A percentile compares a stretch with the other conserved stretches of the same genome.
These are phyloP conservation scores for Brachionichthys hirsutus DNA, from an alignment of 2,113 vertebrate species.

Conservation along the genomic window DNA sequence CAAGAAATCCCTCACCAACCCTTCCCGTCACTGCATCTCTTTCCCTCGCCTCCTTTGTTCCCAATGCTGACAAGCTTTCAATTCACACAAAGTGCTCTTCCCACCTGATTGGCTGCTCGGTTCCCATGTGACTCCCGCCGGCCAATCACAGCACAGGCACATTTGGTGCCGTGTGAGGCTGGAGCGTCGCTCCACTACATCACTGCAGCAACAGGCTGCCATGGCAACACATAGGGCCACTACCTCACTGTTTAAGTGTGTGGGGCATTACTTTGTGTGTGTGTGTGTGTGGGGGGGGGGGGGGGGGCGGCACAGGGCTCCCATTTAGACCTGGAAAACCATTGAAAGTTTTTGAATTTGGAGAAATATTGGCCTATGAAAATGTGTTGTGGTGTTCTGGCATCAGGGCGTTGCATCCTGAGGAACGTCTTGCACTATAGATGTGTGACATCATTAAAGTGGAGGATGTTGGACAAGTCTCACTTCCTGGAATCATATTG, in stretches of 20 bases:
- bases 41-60: constrained; percentile 65
- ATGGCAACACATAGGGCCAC: constrained; percentile 76
- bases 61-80: constrained; percentile 73
- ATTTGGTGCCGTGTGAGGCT: constrained; percentile 72
- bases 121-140: constrained; percentile 53
- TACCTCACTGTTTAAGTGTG: constrained; percentile 43
- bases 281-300: constrained; percentile 30
- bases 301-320: constrained; percentile 5
- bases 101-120: constrained; percentile 59
- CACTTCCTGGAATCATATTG: too few species aligned
- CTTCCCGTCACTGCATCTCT: constrained; percentile 57
- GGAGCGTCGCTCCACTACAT: constrained; percentile 66
- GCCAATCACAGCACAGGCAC: constrained; percentile 66
- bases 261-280: constrained; percentile 18
- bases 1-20: constrained; percentile 41
- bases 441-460: background rate
- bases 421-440: too few species aligned
- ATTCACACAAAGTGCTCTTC: constrained; percentile 73
- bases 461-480: background rate
- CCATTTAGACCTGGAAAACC: constrained; percentile 21
- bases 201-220: constrained; percentile 79
- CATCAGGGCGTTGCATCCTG: too few species aligned
- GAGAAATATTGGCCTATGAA: background rate
- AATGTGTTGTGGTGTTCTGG: background rate
- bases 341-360: constrained; percentile 34